Evolutionary conservation across 2,888 invertebrate genomes (phyloP), one percentile per base, ranked within the genome.

Genomic region (Pecten maximus): DNA sequence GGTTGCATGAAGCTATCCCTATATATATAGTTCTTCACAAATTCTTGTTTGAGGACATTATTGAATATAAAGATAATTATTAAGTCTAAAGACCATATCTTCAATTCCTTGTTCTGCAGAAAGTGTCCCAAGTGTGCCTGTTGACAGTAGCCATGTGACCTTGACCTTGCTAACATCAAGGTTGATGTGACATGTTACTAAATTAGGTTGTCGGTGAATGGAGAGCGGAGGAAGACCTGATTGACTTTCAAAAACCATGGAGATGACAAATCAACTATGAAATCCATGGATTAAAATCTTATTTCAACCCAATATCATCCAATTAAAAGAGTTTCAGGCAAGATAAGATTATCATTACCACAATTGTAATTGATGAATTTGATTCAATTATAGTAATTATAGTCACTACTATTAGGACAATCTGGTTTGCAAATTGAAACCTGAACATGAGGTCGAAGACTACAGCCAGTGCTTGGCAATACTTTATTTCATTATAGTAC

Each of bases 201-300:
- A 74, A 35, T 74, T 10, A 74, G 12, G 28, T 74, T 10, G 10
- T 10, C 10, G 23, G 74, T 23, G 74, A 74, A 74, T 23, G 19
- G 35, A 28, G 16, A 74, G 35, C 12, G 35, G 0, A 10, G 8
- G 28, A 28, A 35, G 28, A 35, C 74, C 74, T 74, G 74, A 74
- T 74, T 28, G 35, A 74, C 35, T 74, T 54, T 12, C 50, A 19
- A 19, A 54, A 54, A 16, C 23, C 50, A 0, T 6, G 35, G 15
- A 74, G 35, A 74, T 35, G 74, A 74, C 74, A 74, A 74, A 74
- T 74, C 74, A 74, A 74, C 28, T 74, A 35, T 74, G 3, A 74
- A 35, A 28, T 74, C 23, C 35, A 35, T 35, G 74, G 74, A 74
- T 74, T 74, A 35, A 74, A 74, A 74, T 28, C 28, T 8, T 35